Conservation (phyloP, 2,113 vertebrate genomes). For the Pimephales promelas region DNA sequence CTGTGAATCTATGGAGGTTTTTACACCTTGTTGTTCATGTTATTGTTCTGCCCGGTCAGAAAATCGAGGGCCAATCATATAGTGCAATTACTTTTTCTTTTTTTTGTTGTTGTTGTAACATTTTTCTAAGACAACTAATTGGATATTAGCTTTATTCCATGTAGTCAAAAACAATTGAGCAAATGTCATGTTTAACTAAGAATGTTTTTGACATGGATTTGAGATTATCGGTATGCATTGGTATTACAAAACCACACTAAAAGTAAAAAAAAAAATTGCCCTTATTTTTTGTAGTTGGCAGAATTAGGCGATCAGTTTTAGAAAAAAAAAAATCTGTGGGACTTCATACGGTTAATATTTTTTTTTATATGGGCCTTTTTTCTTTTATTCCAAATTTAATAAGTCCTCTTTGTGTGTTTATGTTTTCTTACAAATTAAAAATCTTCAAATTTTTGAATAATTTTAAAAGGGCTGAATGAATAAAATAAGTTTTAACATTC, state of each 20-base stretch:
- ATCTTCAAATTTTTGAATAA: background rate
- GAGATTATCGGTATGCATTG: background rate
- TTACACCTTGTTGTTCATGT: slow-evolving; percentile 66
- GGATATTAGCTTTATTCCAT: slow-evolving; percentile 43
- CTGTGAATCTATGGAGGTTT: slow-evolving; percentile 73
- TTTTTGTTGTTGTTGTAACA: slow-evolving; percentile 49
- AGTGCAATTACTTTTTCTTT: background rate
- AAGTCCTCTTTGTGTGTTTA: background rate
- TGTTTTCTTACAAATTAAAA: slow-evolving; percentile 10
- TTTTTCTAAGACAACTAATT: slow-evolving; percentile 58
- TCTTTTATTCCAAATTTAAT: slow-evolving; percentile 32
- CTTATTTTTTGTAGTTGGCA: slow-evolving; percentile 3
- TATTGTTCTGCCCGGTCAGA: slow-evolving; percentile 53
- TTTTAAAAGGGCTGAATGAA: slow-evolving; percentile 29
- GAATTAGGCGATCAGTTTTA: background rate
- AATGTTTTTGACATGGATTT: slow-evolving; percentile 26
- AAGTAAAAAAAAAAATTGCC: background rate
- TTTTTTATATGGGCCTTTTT: too few relatives aligned
- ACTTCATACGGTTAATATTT: too few relatives aligned
- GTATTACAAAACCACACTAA: background rate
- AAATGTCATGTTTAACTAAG: slow-evolving; percentile 22
- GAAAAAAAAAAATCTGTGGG: background rate
- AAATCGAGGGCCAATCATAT: background rate
- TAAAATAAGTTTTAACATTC: slow-evolving; percentile 2
- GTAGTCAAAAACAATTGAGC: background rate